These are phyloP conservation scores for Dioctria rufipes DNA, from an alignment of 2,888 invertebrate genomes.

Conservation along the genomic window DNA sequence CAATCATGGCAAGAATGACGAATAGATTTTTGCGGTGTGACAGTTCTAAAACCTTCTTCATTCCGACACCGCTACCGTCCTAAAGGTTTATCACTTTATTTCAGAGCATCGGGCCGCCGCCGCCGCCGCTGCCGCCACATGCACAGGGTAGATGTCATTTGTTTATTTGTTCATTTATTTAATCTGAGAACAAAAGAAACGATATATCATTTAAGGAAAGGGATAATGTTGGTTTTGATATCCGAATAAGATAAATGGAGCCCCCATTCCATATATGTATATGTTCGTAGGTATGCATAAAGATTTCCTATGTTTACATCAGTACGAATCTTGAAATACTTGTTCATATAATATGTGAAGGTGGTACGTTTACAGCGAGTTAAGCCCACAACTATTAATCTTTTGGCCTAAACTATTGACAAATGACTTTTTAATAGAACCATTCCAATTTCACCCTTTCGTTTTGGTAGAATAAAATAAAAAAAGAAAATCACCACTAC, in stretches of 20 bases:
- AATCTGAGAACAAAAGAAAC: conserved; percentile 49
- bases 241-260: conserved; percentile 49
- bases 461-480: neutral
- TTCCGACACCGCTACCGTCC: neutral
- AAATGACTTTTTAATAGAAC: conserved; percentile 48
- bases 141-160: conserved; percentile 50
- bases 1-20: conserved; percentile 40
- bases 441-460: conserved; percentile 43
- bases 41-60: conserved; percentile 26
- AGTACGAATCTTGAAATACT: conserved; percentile 3
- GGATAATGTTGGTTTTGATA: conserved; percentile 54
- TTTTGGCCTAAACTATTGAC: conserved; percentile 51
- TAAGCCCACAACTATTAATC: conserved; percentile 46
- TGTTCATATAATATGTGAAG: conserved; percentile 1
- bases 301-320: conserved; percentile 28
- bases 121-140: neutral
- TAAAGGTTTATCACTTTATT: conserved; percentile 3
- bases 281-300: no score
- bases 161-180: conserved; percentile 53
- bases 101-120: no score
- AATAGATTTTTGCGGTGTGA: conserved; percentile 43
- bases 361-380: neutral
- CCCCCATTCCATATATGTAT: neutral
- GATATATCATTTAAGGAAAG: conserved; percentile 53
- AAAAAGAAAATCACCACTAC: neutral